phyloP scores from a whole-genome alignment of 2,113 vertebrate genomes.

The Vicugna pacos region DNA sequence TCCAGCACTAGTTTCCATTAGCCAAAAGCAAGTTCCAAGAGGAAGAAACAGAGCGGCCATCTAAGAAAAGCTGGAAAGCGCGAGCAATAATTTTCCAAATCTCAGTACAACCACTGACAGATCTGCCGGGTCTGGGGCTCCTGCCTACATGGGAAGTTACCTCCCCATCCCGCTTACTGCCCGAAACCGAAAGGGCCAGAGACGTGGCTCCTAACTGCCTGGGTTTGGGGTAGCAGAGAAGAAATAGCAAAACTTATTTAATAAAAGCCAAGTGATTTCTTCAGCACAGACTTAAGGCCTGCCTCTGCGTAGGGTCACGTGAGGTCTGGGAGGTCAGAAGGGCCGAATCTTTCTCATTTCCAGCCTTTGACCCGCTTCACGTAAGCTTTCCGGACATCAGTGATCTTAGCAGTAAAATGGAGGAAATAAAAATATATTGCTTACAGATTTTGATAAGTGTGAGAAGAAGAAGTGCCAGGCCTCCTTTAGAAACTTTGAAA shows the following conservation, averaged over 20 bases:
- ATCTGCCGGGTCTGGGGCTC: neutral
- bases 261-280: neutral
- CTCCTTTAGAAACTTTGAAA: neutral
- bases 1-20: conserved; percentile 12
- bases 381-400: neutral
- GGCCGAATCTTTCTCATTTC: neutral
- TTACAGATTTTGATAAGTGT: neutral
- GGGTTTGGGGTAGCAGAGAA: neutral
- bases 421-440: neutral
- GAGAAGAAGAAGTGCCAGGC: neutral
- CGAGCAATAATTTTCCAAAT: conserved; percentile 20
- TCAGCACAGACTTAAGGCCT: neutral
- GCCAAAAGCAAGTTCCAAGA: conserved; percentile 47
- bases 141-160: neutral
- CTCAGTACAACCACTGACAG: neutral
- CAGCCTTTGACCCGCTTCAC: neutral
- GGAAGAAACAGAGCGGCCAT: neutral
- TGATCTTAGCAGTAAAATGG: neutral
- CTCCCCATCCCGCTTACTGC: neutral
- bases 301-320: neutral
- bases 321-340: neutral
- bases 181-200: neutral
- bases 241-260: neutral
- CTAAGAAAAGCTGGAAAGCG: neutral
- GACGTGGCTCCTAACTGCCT: neutral